Percentiles rank a stretch among this genome's conserved stretches.
Conservation (phyloP, 2,797 vertebrate genomes). For the Sebastes melanostomus region DNA sequence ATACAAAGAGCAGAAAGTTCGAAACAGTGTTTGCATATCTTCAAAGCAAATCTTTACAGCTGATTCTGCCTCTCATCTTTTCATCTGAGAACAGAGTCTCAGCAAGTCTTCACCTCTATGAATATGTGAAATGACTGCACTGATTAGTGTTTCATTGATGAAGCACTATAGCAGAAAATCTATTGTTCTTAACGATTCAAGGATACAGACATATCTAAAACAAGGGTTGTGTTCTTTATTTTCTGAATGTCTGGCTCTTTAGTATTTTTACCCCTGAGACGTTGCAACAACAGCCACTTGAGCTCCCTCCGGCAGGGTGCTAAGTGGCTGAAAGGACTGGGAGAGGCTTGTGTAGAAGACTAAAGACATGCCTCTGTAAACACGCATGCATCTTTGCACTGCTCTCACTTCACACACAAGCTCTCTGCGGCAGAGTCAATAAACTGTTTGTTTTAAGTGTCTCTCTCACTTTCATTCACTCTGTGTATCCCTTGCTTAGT, state of each 20-base stretch:
- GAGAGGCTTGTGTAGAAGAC: constrained; percentile 54
- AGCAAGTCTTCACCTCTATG: not conserved
- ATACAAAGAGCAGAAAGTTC: not conserved
- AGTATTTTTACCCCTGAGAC: constrained; percentile 59
- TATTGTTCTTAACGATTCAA: constrained; percentile 7
- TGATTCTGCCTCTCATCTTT: constrained; percentile 15
- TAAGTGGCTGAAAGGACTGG: constrained; percentile 62
- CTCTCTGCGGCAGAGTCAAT: constrained; percentile 62
- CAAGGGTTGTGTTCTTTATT: constrained; percentile 17
- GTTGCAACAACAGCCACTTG: constrained; percentile 48
- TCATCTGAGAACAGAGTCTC: constrained; percentile 2
- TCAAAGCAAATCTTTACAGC: not conserved
- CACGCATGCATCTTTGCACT: constrained; percentile 55
- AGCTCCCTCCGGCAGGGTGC: constrained; percentile 54
- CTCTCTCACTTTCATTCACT: constrained; percentile 63
- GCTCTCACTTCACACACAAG: constrained; percentile 58
- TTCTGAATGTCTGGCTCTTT: constrained; percentile 36
- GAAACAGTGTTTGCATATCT: constrained; percentile 4
- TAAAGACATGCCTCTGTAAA: constrained; percentile 58
- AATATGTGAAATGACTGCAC: not conserved
- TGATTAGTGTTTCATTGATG: not conserved
- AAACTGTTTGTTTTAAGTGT: constrained; percentile 71
- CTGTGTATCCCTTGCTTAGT: constrained; percentile 40
- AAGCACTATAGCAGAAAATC: not conserved
- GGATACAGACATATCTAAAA: constrained; percentile 7